Evolutionary conservation across 2,888 invertebrate species (phyloP), one percentile per base, ranked within the genome.

Genomic region (Volucella inanis): DNA sequence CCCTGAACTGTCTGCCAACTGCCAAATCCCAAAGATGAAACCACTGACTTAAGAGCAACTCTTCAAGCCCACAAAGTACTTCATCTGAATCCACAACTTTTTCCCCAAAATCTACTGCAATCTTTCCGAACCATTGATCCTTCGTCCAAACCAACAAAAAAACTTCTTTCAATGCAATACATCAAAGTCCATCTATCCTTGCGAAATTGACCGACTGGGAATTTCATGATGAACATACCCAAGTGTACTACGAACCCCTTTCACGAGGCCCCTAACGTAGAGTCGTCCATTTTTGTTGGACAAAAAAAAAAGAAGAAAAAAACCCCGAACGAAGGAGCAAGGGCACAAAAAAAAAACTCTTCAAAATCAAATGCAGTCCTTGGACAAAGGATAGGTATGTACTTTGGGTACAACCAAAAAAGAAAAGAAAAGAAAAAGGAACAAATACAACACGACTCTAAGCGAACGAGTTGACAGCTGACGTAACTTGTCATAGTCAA

Each of bases 401-500:
- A 31, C 6, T 31, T 31, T 4, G 6, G 31, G 31, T 31, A 74
- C 50, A 76, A 83, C 59, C 38, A 62, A 77, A 47, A 45, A 45
- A 22, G 31, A 15, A 49, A 62, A 45, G 12, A 67, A 59, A 8
- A 52, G 22, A 67, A 50, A 39, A 22, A 68, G 43, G 43, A 22
- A 55, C 65, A 72, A 71, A 82, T 67, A 83, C 76, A 85, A 76
- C 71, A 85, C 61, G 65, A 72, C 81, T 79, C 64, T 47, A 81
- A 81, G 76, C 72, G 62, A 81, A 85, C 76, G 76, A 85, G 85
- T 81, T 85, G 85, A 85, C 85, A 85, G 85, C 85, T 85, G 85
- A 85, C 85, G 85, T 85, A 85, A 85, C 85, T 85, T 85, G 85
- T 85, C 85, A 85, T 85, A 85, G 85, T 85, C 81, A 85, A 85